phyloP scores from a whole-genome alignment of 2,888 invertebrate genomes.

The Papilio gigon region DNA sequence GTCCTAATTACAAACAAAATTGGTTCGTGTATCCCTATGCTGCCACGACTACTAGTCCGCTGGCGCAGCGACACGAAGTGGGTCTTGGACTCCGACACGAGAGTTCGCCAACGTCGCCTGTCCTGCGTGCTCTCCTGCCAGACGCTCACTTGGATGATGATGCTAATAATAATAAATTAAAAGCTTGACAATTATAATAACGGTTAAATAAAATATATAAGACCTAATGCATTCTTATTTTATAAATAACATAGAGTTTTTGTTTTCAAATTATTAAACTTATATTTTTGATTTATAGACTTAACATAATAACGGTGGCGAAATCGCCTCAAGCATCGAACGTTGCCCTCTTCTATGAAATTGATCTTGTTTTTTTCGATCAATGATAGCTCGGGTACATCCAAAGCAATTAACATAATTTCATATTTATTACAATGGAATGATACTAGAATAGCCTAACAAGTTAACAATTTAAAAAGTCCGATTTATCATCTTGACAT shows the following conservation, averaged over 20 bases:
- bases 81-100: too few species aligned
- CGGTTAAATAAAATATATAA: neutral
- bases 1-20: neutral
- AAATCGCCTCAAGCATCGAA: slow-evolving; percentile 55
- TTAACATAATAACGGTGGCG: slow-evolving; percentile 41
- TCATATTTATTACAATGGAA: neutral
- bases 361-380: slow-evolving; percentile 52
- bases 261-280: neutral
- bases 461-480: neutral
- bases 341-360: slow-evolving; percentile 52
- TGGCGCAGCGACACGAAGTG: too few species aligned
- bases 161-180: neutral
- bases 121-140: too few species aligned
- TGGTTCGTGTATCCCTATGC: neutral
- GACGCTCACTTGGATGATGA: too few species aligned
- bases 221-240: neutral
- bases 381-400: neutral
- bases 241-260: neutral
- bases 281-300: slow-evolving; percentile 39
- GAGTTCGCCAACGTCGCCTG: too few species aligned
- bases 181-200: neutral
- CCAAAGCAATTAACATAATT: neutral
- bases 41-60: too few species aligned
- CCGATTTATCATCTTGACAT: neutral
- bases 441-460: neutral